phyloP scores from a whole-genome alignment of 2,888 invertebrate species.

The Venusia cambrica region DNA sequence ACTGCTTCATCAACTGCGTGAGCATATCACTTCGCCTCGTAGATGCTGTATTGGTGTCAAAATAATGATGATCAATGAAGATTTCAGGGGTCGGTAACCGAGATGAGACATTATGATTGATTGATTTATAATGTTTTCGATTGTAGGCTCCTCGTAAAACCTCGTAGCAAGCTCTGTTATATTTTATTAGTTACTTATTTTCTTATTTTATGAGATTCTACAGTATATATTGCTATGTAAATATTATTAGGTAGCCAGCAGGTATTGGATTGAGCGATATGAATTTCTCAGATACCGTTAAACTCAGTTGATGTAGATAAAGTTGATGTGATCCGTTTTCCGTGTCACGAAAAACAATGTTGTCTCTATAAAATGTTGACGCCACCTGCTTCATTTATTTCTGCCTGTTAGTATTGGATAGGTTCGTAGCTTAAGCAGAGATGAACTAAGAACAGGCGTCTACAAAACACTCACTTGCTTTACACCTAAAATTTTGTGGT shows the following conservation, averaged over 20 bases:
- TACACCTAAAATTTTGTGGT: no score
- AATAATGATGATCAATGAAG: slow-evolving; percentile 64
- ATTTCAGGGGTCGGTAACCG: slow-evolving; percentile 41
- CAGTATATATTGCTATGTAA: no score
- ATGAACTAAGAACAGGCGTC: slow-evolving; percentile 5
- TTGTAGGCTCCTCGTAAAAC: not conserved
- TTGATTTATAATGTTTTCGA: no score
- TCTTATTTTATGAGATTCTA: no score
- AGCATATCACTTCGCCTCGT: slow-evolving; percentile 49
- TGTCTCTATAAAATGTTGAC: slow-evolving; percentile 43
- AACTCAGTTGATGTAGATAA: no score
- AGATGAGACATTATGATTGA: no score
- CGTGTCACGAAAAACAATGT: slow-evolving; percentile 15
- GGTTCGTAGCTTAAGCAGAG: slow-evolving; percentile 23
- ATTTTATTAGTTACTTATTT: no score
- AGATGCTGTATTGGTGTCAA: slow-evolving; percentile 67
- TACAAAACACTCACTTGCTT: no score
- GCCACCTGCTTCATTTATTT: slow-evolving; percentile 38
- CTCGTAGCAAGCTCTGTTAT: no score
- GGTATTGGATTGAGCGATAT: no score
- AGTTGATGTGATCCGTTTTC: slow-evolving; percentile 10
- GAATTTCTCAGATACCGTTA: no score
- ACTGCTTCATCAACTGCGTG: slow-evolving; percentile 40
- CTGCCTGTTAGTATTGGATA: slow-evolving; percentile 47
- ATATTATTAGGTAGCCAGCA: no score